phyloP scores from a whole-genome alignment of 30 jellyfish, hydroid and myxozoan genomes.

The Aurelia aurita region DNA sequence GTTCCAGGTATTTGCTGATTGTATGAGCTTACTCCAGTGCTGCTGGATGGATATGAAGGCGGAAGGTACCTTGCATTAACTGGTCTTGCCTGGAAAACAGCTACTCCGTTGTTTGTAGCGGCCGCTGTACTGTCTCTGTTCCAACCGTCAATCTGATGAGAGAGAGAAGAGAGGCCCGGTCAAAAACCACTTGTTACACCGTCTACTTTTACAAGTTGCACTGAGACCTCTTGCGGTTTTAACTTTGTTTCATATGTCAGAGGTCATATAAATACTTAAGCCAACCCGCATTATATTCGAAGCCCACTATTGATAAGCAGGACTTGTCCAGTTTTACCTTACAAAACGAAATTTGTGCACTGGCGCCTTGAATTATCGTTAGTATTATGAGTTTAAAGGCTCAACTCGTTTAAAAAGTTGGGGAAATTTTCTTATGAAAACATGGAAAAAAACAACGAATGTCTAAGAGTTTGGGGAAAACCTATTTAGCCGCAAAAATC shows the following conservation, averaged over 20 bases:
- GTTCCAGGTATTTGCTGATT: slow-evolving; percentile 56
- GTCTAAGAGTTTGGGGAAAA: no score
- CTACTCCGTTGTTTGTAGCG: slow-evolving; percentile 35
- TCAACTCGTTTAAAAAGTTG: no score
- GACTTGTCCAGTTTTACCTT: neutral
- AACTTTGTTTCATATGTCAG: slow-evolving; percentile 46
- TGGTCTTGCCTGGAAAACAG: slow-evolving; percentile 56
- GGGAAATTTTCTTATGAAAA: no score
- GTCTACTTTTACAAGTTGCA: slow-evolving; percentile 21
- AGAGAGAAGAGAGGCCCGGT: slow-evolving; percentile 31
- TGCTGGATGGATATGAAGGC: slow-evolving; percentile 40
- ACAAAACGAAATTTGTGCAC: no score
- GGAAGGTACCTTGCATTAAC: slow-evolving; percentile 57
- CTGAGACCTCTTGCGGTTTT: slow-evolving; percentile 63
- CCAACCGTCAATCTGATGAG: slow-evolving; percentile 62
- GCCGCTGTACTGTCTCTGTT: slow-evolving; percentile 52
- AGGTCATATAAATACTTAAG: slow-evolving; percentile 64
- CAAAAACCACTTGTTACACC: slow-evolving; percentile 8
- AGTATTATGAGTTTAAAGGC: no score
- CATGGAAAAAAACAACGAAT: no score
- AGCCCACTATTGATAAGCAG: neutral
- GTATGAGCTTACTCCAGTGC: slow-evolving; percentile 30
- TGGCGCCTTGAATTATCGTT: no score
- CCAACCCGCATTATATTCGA: neutral
- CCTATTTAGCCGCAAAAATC: no score